phyloP scores from a whole-genome alignment of 1,140 invertebrate genomes.

The Lutraria rhynchaena region DNA sequence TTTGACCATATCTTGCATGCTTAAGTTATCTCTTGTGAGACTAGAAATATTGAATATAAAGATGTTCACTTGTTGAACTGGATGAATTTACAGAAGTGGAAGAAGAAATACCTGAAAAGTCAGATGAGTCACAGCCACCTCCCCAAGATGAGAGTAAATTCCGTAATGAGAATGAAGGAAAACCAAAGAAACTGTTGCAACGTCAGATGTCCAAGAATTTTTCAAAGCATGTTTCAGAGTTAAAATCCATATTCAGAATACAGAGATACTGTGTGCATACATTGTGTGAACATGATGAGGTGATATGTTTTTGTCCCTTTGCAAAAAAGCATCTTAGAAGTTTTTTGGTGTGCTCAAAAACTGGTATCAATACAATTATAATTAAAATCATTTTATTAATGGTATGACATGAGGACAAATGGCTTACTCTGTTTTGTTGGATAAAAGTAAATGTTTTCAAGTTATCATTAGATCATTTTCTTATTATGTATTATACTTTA shows the following conservation, averaged over 20 bases:
- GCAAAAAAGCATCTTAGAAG: slow-evolving; percentile 26
- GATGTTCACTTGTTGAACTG: background rate
- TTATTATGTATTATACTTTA: too few relatives aligned
- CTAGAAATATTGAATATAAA: background rate
- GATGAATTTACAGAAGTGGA: background rate
- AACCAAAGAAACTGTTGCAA: background rate
- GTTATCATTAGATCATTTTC: too few relatives aligned
- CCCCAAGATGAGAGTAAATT: background rate
- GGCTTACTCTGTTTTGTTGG: too few relatives aligned
- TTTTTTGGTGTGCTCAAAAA: too few relatives aligned
- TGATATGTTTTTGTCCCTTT: too few relatives aligned
- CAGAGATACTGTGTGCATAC: slow-evolving; percentile 66
- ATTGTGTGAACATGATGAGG: slow-evolving; percentile 78
- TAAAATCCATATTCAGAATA: slow-evolving; percentile 41
- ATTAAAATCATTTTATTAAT: too few relatives aligned
- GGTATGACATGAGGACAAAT: too few relatives aligned
- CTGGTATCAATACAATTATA: too few relatives aligned
- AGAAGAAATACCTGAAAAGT: background rate
- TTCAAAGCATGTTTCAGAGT: slow-evolving; percentile 27
- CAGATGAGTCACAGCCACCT: background rate
- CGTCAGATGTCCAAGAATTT: slow-evolving; percentile 14
- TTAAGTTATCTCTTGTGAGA: background rate
- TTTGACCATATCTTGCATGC: background rate
- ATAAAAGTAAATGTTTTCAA: too few relatives aligned
- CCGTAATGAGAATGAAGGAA: background rate